Base-by-base conservation (phyloP, 1,140 invertebrate genomes). In the Drosophila paulistorum region DNA sequence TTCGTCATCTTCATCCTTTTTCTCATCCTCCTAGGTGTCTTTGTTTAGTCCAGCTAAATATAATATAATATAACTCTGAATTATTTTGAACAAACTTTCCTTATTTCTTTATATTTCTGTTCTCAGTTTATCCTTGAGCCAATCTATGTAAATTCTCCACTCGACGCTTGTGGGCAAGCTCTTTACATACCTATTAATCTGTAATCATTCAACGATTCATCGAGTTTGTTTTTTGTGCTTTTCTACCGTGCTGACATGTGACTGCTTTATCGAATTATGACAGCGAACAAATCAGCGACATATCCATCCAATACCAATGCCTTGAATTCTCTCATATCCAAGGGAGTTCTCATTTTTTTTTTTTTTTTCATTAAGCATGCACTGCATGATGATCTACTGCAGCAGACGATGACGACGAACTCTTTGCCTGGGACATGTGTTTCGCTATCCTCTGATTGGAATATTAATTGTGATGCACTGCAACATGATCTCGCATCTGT, bases 251-350 rank as follows among this genome's bases (percentile, higher is more conserved):
- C 73, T 74, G 75, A 85, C 85, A 77, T 90, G 81, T 90, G 81
- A 84, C 84, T 90, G 79, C 81, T 89, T 91, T 90, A 91, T 90
- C 91, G 78, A 89, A 91, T 90, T 90, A 91, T 90, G 87, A 90
- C 84, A 89, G 78, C 79, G 89, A 87, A 91, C 87, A 90, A 90
- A 89, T 91, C 89, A 91, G 89, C 81, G 87, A 91, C 77, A 84
- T 74, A 83, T 51, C 26, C 35, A 14, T 60, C 17, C 41, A 59
- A 3, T 20, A 41, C 17, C 30, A 1, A 10, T 35, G n/a, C 1
- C 13, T n/a, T 26, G 14, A 6, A 59, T 60, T 55, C 35, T 51
- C 2, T 48, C 10, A 35, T 75, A 33, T 59, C 62, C n/a, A 9
- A 33, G 14, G 3, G 2, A 39, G 30, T 30, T 30, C 30, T 30